Evolutionary conservation across 2,797 vertebrate species (phyloP), one percentile per base, ranked within the genome.

Genomic region (Pterois miles): DNA sequence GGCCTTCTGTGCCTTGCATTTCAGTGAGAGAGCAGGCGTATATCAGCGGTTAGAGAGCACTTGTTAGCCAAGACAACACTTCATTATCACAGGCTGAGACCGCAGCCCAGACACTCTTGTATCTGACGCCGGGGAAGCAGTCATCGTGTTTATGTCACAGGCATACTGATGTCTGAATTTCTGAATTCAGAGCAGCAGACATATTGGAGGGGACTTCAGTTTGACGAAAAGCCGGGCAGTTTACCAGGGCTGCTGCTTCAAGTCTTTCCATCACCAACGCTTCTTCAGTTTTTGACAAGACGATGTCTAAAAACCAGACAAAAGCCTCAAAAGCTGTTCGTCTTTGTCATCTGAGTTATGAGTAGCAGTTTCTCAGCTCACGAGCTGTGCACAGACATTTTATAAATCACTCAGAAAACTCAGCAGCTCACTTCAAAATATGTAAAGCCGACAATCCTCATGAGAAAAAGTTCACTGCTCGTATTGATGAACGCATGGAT

Each of bases 51-150:
- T 73, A 57, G 40, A 70, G 58, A 77, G 48, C 5, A n/a, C 82
- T 86, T 88, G 84, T 90, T 86, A 86, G 78, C 77, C 60, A 33
- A 84, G 89, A 83, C 84, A 90, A 81, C 88, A 89, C 88, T 91
- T 92, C 78, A 88, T 91, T 91, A 91, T 82, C 81, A 62, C 63
- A 8, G 65, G 67, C 84, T 54, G 83, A 83, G 74, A 81, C 77
- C 58, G 36, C 86, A 78, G 76, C 77, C 52, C 58, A 76, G 67
- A 69, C 77, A 60, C 74, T 79, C 57, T 33, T 31, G 46, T n/a
- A 22, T 87, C 64, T 83, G 82, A 88, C 87, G 80, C 79, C 0
- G 50, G 48, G 72, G 71, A 76, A 9, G 57, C 52, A 31, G 71
- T 54, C 66, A 52, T 59, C 2, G 1, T 80, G 68, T 81, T 88